Conservation (phyloP, 2,888 invertebrate genomes). For the Cosmia pyralina region DNA sequence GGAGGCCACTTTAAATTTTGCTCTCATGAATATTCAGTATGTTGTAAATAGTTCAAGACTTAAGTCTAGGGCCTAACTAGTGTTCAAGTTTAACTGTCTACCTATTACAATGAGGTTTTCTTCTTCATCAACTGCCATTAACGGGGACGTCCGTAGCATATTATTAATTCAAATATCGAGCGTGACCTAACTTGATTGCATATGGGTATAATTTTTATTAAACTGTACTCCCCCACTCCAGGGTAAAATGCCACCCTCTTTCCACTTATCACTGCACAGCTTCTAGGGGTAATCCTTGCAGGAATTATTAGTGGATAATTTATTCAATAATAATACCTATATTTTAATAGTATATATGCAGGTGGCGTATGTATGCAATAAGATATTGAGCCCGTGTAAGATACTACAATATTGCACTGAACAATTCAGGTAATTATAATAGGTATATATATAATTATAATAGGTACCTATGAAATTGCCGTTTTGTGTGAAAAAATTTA, state of each 20-base stretch:
- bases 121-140: neutral
- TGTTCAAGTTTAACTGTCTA: slow-evolving; percentile 9
- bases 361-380: no score
- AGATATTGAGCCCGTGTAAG: no score
- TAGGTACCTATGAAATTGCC: no score
- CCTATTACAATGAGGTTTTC: neutral
- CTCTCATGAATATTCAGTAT: slow-evolving; percentile 68
- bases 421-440: no score
- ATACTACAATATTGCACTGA: no score
- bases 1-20: slow-evolving; percentile 55
- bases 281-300: neutral
- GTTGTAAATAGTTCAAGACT: slow-evolving; percentile 29
- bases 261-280: slow-evolving; percentile 12
- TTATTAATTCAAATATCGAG: slow-evolving; percentile 3
- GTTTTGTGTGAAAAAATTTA: no score
- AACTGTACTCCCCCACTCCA: neutral
- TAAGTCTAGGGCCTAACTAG: slow-evolving; percentile 14
- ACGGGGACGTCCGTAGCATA: no score
- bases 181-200: slow-evolving; percentile 18
- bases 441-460: no score
- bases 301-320: no score
- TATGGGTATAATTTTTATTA: neutral
- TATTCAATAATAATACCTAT: no score
- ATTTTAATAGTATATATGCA: no score
- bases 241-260: neutral